These are phyloP conservation scores for Callipepla squamata DNA, from an alignment of 2,113 vertebrate genomes.

Conservation along the genomic window DNA sequence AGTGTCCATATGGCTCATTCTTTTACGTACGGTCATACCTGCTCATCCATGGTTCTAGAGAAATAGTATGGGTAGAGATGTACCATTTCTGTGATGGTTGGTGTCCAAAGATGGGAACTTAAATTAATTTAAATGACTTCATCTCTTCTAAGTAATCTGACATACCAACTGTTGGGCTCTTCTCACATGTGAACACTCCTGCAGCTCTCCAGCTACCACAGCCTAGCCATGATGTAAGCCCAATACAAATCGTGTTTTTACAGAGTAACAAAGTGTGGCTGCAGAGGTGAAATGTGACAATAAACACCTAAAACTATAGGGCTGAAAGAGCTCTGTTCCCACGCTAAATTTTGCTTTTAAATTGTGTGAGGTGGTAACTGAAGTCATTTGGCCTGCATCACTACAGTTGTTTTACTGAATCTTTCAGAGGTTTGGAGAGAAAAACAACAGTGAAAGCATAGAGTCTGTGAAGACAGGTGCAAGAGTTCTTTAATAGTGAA, in stretches of 20 bases:
- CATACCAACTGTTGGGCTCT: background rate
- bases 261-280: background rate
- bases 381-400: background rate
- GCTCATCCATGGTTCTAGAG: background rate
- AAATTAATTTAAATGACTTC: background rate
- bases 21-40: background rate
- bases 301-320: background rate
- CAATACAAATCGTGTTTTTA: background rate
- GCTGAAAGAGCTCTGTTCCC: background rate
- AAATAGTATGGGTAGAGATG: background rate
- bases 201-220: background rate
- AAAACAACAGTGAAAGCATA: background rate
- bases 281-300: background rate
- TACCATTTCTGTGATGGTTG: background rate
- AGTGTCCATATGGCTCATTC: background rate
- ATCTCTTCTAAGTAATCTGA: background rate
- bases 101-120: background rate
- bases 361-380: background rate
- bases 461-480: background rate
- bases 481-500: background rate
- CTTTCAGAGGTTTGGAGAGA: background rate
- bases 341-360: background rate
- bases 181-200: background rate
- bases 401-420: background rate
- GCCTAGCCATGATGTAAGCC: background rate